Conservation (phyloP, 2,888 invertebrate genomes). For the Boloria selene region DNA sequence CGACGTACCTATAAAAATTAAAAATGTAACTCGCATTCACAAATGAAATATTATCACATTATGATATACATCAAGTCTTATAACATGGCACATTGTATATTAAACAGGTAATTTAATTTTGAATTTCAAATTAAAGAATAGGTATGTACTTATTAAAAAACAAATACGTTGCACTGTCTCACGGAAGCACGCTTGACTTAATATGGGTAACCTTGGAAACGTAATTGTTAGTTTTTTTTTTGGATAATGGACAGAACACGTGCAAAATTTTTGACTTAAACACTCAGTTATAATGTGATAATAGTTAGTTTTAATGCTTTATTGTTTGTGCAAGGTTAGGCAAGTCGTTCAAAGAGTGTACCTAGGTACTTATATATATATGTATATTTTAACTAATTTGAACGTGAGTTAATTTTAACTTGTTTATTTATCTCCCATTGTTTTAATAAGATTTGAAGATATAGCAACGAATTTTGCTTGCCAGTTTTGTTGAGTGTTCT, state of each 20-base stretch:
- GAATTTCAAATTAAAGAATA: neutral
- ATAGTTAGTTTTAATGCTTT: conserved; percentile 19
- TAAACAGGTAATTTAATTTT: neutral
- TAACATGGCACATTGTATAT: conserved; percentile 1
- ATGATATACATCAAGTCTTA: neutral
- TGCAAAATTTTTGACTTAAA: conserved; percentile 51
- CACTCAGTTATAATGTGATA: conserved; percentile 40
- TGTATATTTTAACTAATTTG: too few species aligned
- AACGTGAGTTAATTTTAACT: too few species aligned
- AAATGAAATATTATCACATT: conserved; percentile 18
- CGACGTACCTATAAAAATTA: too few species aligned
- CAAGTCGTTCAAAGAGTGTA: too few species aligned
- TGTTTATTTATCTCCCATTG: too few species aligned
- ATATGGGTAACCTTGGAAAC: conserved; percentile 73
- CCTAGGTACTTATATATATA: too few species aligned
- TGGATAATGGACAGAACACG: conserved; percentile 58
- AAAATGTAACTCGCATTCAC: conserved; percentile 17
- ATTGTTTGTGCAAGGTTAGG: conserved; percentile 10
- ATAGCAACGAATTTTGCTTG: too few species aligned
- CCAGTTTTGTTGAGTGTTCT: too few species aligned
- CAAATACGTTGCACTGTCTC: conserved; percentile 20
- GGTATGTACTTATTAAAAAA: conserved; percentile 8
- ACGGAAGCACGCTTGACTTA: conserved; percentile 68
- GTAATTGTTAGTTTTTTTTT: conserved; percentile 65
- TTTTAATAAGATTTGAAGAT: too few species aligned